These are phyloP conservation scores for Melanocharis versteri DNA, from an alignment of 2,113 vertebrate species.

Conservation along the genomic window DNA sequence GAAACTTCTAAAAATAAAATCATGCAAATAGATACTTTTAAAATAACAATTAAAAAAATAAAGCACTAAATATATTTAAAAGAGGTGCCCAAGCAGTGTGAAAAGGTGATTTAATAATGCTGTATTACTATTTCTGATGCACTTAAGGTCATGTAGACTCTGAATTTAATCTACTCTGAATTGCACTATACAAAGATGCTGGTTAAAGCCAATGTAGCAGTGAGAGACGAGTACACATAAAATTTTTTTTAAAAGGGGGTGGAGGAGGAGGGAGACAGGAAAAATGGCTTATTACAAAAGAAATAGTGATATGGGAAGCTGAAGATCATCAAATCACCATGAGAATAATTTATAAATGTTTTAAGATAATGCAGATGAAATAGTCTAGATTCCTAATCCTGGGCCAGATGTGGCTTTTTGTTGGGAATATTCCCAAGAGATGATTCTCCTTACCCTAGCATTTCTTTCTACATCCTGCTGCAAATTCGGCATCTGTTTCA, in stretches of 20 bases:
- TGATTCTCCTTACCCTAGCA: background rate
- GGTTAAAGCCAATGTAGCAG: background rate
- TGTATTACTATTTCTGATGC: background rate
- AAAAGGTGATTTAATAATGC: background rate
- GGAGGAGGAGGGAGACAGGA: fast-evolving
- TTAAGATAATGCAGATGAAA: background rate
- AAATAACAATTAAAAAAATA: background rate
- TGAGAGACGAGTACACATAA: background rate
- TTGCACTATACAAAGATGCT: background rate
- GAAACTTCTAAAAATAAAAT: background rate
- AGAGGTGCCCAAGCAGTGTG: background rate
- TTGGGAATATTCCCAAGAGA: background rate
- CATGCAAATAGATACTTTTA: background rate
- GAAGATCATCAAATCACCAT: background rate
- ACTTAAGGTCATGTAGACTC: background rate
- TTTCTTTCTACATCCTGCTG: background rate
- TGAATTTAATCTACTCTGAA: background rate
- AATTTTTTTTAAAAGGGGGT: fast-evolving
- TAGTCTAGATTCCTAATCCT: background rate
- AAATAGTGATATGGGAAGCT: background rate
- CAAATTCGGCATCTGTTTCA: background rate
- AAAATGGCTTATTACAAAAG: background rate
- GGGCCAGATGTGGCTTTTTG: background rate
- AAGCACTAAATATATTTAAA: background rate
- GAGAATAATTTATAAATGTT: background rate